Evolutionary conservation across 2,888 invertebrate genomes (phyloP), one percentile per base, ranked within the genome.

Genomic region (Drosophila picticornis): DNA sequence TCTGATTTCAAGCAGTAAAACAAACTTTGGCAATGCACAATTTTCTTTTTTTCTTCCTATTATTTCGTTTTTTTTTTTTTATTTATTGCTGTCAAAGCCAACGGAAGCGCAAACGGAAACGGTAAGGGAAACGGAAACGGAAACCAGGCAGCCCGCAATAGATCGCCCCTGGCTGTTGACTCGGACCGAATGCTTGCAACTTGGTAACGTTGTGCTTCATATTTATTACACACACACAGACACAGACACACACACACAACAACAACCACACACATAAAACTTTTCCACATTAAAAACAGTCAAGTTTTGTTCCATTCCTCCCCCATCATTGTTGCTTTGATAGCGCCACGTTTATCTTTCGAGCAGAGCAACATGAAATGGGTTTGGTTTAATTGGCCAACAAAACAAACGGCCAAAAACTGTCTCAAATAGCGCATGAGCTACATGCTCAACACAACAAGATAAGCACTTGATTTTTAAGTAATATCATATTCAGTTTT

Each of bases 371-470:
- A 90, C 91, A 82, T 65, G 80, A 90, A 90, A 90, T 82, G 85
- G 90, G 85, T 82, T 90, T 81, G 80, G 75, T 84, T 90, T 90
- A 90, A 87, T 90, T 90, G 81, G 82, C 70, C 72, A 88, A 90
- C 73, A 78, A 75, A 88, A 88, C 78, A 87, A 79, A 83, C 69
- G 65, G 65, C 77, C 63, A 81, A 46, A 25, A 80, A 86, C 80
- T 77, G 71, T 66, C 55, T 70, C 52, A 59, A 55, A 25, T 46
- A 65, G 58, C 32, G 43, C 50, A 29, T 38, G 40, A 58, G 72
- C 65, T 36, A 34, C 11, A 31, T 38, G 40, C 58, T 58, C 27
- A 59, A 63, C 63, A 64, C 65, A 65, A 77, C 52, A 59, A 48
- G 80, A 79, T 80, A 80, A 76, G 72, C 66, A 52, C 72, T 70